Evolutionary conservation across 2,888 invertebrate species (phyloP), one percentile per base, ranked within the genome.

Genomic region (Cerastis rubricosa): DNA sequence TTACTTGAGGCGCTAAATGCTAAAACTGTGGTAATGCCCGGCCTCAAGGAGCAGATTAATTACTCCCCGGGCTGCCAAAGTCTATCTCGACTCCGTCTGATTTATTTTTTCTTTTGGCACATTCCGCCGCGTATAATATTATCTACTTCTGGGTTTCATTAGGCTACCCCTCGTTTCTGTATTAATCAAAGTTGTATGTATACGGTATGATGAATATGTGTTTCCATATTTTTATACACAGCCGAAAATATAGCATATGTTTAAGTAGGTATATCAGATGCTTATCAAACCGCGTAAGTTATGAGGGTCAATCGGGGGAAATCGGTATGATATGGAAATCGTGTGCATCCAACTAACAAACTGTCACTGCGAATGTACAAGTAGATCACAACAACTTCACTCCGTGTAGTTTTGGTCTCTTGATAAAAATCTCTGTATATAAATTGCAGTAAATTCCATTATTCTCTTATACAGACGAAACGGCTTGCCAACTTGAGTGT

Each of bases 11-110:
- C 89, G 87, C 89, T 89, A 89, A 92, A 90, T 87, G 85, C 89
- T 89, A 87, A 78, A 78, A 74, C 73, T 74, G 76, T 61, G 65
- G 78, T 80, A 74, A 74, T 66, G 74, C 82, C 74, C 80, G 83
- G 71, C 74, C 78, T 83, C 70, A 87, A 88, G 87, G 87, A 91
- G 89, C 90, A 91, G 92, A 94, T 93, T 94, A 93, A 94, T 94
- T 93, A 92, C 91, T 90, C 83, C 88, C 87, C 79, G 81, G 87
- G 76, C 78, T 86, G 78, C 85, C 85, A 85, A 89, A 84, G 80
- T 85, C 81, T 81, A 87, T 87, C 81, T 84, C 75, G 54, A 73
- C 77, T 78, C 47, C 49, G 49, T 78, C 74, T 76, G 81, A 88
- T 78, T 83, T 76, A 85, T 83, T 79, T 85, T 87, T 85, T 85